Evolutionary conservation across 2,113 vertebrate genomes (phyloP).

Genomic region (human): DNA sequence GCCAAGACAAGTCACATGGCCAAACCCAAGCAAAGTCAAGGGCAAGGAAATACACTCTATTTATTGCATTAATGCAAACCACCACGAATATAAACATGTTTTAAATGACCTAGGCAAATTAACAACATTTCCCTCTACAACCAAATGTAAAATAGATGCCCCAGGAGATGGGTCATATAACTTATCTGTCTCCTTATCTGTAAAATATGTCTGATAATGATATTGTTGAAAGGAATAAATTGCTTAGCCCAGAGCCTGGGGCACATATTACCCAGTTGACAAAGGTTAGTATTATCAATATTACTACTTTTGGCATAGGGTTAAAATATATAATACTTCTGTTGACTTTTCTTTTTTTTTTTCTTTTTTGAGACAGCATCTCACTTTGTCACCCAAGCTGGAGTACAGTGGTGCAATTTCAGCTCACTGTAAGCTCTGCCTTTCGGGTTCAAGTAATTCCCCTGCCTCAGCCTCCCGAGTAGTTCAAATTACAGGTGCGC

Average conservation of each 20-base stretch:
- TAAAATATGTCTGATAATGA: slow-evolving; percentile 12
- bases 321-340: neutral
- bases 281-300: neutral
- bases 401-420: neutral
- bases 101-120: slow-evolving; percentile 23
- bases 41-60: neutral
- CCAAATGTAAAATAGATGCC: neutral
- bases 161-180: neutral
- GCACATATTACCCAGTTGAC: neutral
- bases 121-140: neutral
- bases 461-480: neutral
- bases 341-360: neutral
- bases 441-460: too few relatives aligned
- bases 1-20: neutral
- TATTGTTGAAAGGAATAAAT: neutral
- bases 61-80: neutral
- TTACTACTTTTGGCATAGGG: neutral
- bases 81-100: neutral
- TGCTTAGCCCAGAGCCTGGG: neutral
- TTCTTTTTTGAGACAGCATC: neutral
- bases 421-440: neutral
- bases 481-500: neutral
- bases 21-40: neutral
- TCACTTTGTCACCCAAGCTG: neutral
- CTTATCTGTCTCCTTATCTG: slow-evolving; percentile 17